These are phyloP conservation scores for Dendropsophus ebraccatus DNA, from an alignment of 2,113 vertebrate species.

Conservation along the genomic window DNA sequence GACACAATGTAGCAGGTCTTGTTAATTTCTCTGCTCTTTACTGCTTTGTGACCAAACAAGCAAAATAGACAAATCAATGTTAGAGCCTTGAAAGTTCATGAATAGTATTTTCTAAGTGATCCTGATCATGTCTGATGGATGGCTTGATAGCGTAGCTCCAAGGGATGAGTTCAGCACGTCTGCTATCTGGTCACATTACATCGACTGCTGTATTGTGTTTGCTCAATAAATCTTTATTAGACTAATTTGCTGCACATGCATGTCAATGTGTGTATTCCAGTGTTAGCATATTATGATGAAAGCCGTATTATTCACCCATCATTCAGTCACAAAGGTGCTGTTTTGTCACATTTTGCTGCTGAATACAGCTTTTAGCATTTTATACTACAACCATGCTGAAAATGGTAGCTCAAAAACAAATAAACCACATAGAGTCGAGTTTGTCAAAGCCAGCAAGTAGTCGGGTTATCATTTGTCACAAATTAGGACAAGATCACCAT, in stretches of 20 bases:
- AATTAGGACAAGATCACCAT: not conserved
- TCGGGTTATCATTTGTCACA: not conserved
- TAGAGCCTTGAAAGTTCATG: constrained; percentile 54
- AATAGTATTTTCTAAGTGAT: constrained; percentile 58
- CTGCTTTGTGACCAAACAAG: constrained; percentile 32
- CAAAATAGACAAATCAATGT: constrained; percentile 39
- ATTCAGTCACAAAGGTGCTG: not conserved
- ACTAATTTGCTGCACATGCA: constrained; percentile 35
- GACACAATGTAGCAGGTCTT: constrained; percentile 23
- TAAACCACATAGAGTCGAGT: not conserved
- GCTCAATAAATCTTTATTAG: constrained; percentile 64
- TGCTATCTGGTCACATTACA: constrained; percentile 62
- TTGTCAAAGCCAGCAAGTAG: not conserved
- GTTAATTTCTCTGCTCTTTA: constrained; percentile 3
- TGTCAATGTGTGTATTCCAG: constrained; percentile 32
- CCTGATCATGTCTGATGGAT: constrained; percentile 52
- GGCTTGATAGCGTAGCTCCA: constrained; percentile 20
- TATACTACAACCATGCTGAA: not conserved
- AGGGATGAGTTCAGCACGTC: not conserved
- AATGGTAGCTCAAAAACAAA: not conserved
- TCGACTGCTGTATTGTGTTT: constrained; percentile 58
- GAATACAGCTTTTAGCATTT: not conserved
- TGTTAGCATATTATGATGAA: constrained; percentile 33
- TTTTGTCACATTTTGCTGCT: not conserved
- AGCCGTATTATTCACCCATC: not conserved